Conservation (phyloP, 2,888 invertebrate species). For the Agriopis leucophaearia region DNA sequence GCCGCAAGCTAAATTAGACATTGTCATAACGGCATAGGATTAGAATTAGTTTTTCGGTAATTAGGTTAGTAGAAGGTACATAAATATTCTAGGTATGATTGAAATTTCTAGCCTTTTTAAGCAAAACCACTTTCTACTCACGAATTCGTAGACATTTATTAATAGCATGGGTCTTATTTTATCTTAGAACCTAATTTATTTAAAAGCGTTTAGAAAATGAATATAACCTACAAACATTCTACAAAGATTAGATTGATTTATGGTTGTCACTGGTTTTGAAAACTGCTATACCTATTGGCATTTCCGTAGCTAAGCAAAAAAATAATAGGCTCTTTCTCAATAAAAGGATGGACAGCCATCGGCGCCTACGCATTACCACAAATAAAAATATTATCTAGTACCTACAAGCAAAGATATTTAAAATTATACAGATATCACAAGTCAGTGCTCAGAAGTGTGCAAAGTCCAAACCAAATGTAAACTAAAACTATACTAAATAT, state of each 20-base stretch:
- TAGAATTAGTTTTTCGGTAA: no score
- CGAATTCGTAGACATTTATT: constrained; percentile 17
- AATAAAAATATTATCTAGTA: background rate
- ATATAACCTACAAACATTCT: background rate
- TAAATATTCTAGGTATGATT: no score
- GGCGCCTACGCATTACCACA: constrained; percentile 34
- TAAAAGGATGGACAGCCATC: constrained; percentile 42
- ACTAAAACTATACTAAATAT: no score
- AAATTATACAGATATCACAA: background rate
- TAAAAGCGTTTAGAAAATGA: constrained; percentile 18
- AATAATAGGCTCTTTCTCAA: constrained; percentile 25
- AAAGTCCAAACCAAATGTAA: background rate
- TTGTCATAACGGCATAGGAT: no score
- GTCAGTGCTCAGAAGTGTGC: background rate
- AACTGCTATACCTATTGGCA: constrained; percentile 14
- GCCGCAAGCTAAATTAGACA: no score
- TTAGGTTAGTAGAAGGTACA: no score
- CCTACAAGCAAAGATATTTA: background rate
- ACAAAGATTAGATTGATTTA: constrained; percentile 9
- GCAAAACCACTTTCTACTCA: constrained; percentile 19
- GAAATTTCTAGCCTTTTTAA: constrained; percentile 3
- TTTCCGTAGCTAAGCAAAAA: constrained; percentile 22
- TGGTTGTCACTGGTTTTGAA: constrained; percentile 12
- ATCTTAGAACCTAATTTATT: constrained; percentile 14
- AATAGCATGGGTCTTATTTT: constrained; percentile 9